Evolutionary conservation across 2,888 invertebrate species (phyloP).

Genomic region (Caenorhabditis uteleia): DNA sequence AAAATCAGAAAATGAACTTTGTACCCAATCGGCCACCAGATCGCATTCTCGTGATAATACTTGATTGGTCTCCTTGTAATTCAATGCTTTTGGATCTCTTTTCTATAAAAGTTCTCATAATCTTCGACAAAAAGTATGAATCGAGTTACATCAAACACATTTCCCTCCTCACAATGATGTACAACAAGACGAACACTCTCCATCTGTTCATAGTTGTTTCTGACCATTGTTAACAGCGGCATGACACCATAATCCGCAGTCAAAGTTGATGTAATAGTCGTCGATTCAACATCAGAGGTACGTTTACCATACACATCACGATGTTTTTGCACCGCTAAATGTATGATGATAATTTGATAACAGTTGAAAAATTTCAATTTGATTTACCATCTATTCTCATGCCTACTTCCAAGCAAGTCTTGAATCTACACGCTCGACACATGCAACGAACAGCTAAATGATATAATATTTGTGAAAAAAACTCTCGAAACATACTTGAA

Average conservation of each 20-base stretch:
- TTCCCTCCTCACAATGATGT: no score
- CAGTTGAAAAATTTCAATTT: no score
- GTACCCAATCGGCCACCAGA: slow-evolving; percentile 40
- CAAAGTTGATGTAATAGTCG: no score
- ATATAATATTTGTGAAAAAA: no score
- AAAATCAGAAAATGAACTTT: slow-evolving; percentile 36
- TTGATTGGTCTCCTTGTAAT: slow-evolving; percentile 43
- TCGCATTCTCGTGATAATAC: slow-evolving; percentile 37
- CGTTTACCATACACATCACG: slow-evolving; percentile 40
- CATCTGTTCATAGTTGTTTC: slow-evolving; percentile 16
- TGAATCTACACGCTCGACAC: slow-evolving; percentile 61
- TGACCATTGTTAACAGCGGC: background rate
- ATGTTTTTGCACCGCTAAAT: slow-evolving; percentile 46
- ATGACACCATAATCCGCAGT: no score
- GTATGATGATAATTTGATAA: no score
- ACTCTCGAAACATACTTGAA: slow-evolving; percentile 53
- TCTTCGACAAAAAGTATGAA: no score
- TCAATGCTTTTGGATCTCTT: slow-evolving; percentile 35
- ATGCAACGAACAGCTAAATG: slow-evolving; percentile 61
- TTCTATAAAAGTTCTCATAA: no score
- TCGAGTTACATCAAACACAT: no score
- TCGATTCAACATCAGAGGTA: slow-evolving; percentile 21
- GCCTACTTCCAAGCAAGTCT: slow-evolving; percentile 54
- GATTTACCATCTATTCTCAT: slow-evolving; percentile 61
- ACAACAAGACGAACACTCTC: slow-evolving; percentile 32